Evolutionary conservation across 2,113 vertebrate species (phyloP), one percentile per base, ranked within the genome.

Genomic region (Pithys albifrons): DNA sequence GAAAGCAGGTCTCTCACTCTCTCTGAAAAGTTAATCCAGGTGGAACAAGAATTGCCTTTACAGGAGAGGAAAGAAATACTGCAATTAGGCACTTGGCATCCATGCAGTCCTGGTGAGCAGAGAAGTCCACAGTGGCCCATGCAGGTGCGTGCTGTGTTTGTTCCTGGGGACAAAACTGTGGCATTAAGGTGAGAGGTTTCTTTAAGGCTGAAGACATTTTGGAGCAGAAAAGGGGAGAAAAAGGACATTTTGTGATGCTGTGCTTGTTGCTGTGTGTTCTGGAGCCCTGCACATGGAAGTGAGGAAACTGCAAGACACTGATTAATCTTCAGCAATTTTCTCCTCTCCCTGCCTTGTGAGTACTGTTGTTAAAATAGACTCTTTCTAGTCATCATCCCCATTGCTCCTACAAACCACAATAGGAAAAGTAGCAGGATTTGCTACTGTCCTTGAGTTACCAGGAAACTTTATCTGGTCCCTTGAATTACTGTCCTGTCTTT

Each of bases 231-330:
- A 2, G 3, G 6, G 19, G 41, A 78, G 35, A 85, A 59, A 78
- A 84, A 70, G 4, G 16, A 11, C 7, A 6, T 86, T 83, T 78
- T 74, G 29, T 64, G 39, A 37, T 77, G 37, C 57, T 18, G 5
- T 0, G 0, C 45, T 83, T 11, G 0, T 4, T 18, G 37, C n/a
- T 69, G 22, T 45, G 10, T 70, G 4, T 23, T 2, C 64, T 67
- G 43, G 35, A 83, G 33, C 20, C 35, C 59, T 11, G 6, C 0
- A 0, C 9, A 0, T 9, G 11, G 48, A 62, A 28, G 7, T 1
- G 1, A 77, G 71, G 52, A 88, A 80, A 24, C 41, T 76, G 64
- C 0, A 0, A 83, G 70, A 58, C 39, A 15, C 23, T 58, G 54
- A 65, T 2, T 64, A 85, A 93, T 54, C 17, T 54, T 61, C 19